These are phyloP conservation scores for Ptychadena robeensis DNA, from an alignment of 2,797 vertebrate species.

Conservation along the genomic window DNA sequence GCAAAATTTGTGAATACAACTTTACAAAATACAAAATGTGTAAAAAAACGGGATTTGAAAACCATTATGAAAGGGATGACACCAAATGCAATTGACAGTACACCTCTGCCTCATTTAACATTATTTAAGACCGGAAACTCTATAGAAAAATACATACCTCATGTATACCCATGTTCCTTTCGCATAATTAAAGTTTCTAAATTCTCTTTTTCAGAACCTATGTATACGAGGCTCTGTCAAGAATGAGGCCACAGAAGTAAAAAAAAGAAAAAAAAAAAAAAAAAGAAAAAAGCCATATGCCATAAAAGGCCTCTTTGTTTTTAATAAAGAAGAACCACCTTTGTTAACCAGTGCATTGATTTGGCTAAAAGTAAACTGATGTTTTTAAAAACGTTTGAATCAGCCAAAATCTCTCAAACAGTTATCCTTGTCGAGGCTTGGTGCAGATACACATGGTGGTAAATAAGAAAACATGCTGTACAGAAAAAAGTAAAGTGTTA, in stretches of 20 bases:
- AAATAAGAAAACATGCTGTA: slow-evolving; percentile 9
- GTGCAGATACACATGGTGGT: slow-evolving; percentile 14
- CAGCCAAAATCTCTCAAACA: background rate
- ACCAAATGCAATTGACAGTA: too few species aligned
- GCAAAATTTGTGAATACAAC: too few species aligned
- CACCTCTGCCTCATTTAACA: too few species aligned
- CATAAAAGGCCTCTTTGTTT: slow-evolving; percentile 20
- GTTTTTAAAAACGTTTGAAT: slow-evolving; percentile 16
- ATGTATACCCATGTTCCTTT: too few species aligned
- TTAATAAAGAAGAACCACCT: slow-evolving; percentile 22
- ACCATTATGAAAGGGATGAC: too few species aligned
- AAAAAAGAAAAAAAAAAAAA: slow-evolving; percentile 56
- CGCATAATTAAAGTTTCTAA: too few species aligned
- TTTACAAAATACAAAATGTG: too few species aligned
- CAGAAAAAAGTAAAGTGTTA: slow-evolving; percentile 8
- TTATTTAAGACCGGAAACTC: too few species aligned
- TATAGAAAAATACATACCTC: too few species aligned
- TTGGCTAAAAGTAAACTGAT: slow-evolving; percentile 16
- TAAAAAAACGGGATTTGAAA: too few species aligned
- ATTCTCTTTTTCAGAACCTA: slow-evolving; percentile 71
- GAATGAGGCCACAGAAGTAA: too few species aligned
- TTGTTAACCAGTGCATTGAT: slow-evolving; percentile 1
- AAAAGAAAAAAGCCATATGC: background rate
- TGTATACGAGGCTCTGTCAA: slow-evolving; percentile 74
- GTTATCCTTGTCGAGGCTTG: slow-evolving; percentile 11